phyloP scores from a whole-genome alignment of 1,140 invertebrate species.

The Hylaeus anthracinus region DNA sequence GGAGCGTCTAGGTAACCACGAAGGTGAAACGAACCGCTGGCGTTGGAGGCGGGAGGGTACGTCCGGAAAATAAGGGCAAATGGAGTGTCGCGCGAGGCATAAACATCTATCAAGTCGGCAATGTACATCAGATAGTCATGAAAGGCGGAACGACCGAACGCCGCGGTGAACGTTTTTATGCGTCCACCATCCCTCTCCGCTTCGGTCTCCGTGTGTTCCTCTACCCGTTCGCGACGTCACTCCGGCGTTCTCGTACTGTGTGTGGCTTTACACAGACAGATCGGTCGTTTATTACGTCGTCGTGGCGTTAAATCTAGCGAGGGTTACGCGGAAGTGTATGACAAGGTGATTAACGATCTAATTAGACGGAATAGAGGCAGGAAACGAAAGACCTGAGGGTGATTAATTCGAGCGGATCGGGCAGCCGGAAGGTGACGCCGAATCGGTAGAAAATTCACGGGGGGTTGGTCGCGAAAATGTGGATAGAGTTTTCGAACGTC shows the following conservation, averaged over 20 bases:
- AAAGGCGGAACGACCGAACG: slow-evolving; percentile 57
- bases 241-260: slow-evolving; percentile 7
- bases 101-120: slow-evolving; percentile 60
- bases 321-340: slow-evolving; percentile 33
- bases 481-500: too few relatives aligned
- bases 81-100: slow-evolving; percentile 54
- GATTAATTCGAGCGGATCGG: slow-evolving; percentile 6
- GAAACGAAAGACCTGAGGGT: slow-evolving; percentile 20
- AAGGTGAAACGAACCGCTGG: neutral
- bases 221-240: neutral
- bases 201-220: neutral
- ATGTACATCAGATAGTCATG: slow-evolving; percentile 70
- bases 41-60: neutral
- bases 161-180: slow-evolving; percentile 44
- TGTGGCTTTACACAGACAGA: slow-evolving; percentile 30
- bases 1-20: neutral
- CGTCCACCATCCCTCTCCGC: neutral
- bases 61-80: slow-evolving; percentile 59
- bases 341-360: slow-evolving; percentile 49
- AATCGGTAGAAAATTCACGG: too few relatives aligned
- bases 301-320: slow-evolving; percentile 41
- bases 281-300: slow-evolving; percentile 47
- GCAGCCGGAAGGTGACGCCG: neutral
- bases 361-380: slow-evolving; percentile 25
- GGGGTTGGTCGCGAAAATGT: too few relatives aligned